Evolutionary conservation across 1,140 invertebrate species (phyloP).

Genomic region (Mylabris phalerata): DNA sequence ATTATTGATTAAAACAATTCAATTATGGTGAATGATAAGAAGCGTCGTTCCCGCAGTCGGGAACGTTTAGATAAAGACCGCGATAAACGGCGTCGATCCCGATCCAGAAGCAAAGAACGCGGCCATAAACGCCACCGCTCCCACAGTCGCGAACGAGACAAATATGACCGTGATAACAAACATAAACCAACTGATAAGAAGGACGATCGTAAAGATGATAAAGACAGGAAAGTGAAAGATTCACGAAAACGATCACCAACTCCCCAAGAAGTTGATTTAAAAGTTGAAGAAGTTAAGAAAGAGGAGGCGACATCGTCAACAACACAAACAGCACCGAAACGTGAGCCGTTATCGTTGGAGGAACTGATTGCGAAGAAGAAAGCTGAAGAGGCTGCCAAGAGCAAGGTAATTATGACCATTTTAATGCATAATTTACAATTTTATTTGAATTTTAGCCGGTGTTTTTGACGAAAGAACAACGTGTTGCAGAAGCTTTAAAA

Average conservation of each 20-base stretch:
- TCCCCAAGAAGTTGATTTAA: conserved; percentile 32
- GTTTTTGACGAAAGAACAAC: conserved; percentile 94
- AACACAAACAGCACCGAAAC: conserved; percentile 51
- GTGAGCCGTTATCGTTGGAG: conserved; percentile 91
- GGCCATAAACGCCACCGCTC: conserved; percentile 39
- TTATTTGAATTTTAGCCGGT: conserved; percentile 61
- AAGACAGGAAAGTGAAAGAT: conserved; percentile 37
- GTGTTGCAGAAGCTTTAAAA: conserved; percentile 81
- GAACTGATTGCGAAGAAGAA: conserved; percentile 95
- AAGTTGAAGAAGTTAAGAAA: conserved; percentile 40
- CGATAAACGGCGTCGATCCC: conserved; percentile 34
- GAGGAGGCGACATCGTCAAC: conserved; percentile 38
- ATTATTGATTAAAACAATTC: too few species aligned
- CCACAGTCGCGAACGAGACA: conserved; percentile 34
- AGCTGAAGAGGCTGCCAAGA: conserved; percentile 86
- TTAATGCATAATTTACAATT: conserved; percentile 1
- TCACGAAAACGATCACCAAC: conserved; percentile 20
- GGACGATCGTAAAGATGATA: conserved; percentile 41
- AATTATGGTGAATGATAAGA: conserved; percentile 46
- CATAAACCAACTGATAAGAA: conserved; percentile 42
- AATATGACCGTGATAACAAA: conserved; percentile 40
- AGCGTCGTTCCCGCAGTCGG: conserved; percentile 46
- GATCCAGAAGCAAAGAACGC: conserved; percentile 37
- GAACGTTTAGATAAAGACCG: conserved; percentile 44
- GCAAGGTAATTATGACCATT: conserved; percentile 52